Evolutionary conservation across 1,140 invertebrate genomes (phyloP), one percentile per base, ranked within the genome.

Genomic region (Drosophila tropicalis): DNA sequence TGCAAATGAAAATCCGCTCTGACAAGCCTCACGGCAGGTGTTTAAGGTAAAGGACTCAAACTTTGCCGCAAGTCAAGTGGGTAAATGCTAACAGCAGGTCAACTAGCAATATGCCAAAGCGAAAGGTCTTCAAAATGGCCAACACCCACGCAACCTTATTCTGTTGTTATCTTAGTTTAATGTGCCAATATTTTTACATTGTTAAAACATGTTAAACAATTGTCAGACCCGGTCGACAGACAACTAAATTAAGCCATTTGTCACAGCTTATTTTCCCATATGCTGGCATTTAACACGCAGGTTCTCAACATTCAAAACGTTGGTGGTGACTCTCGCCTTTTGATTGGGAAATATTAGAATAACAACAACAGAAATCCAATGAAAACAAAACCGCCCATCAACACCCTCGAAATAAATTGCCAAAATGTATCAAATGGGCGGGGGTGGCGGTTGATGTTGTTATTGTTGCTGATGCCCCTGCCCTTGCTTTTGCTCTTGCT

Each of bases 191-290:
- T 89, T 86, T 85, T 81, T 76, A 83, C 63, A 67, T 82, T 82
- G 72, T 80, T 86, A 76, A 81, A 90, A 68, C 70, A 78, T 81
- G 87, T 75, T 84, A 56, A 76, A 79, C 74, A 76, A 80, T 79
- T 76, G 70, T 70, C 61, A 40, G 17, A 58, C 56, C 32, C 25
- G 34, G 67, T 19, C 44, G 12, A 68, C 56, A 89, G 90, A 91
- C 90, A 90, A 90, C 76, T 90, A 91, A 91, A 91, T 91, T 91
- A 91, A 91, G 79, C 83, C 90, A 91, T 91, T 91, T 91, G 90
- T 91, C 90, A 90, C 81, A 84, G 90, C 90, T 91, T 91, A 91
- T 90, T 87, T 87, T 91, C 90, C 74, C 90, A 91, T 91, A 91
- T 91, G 90, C 81, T 91, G 82, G 76, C 82, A 91, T 91, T 91